Conservation (phyloP, 2,888 invertebrate genomes). For the Spilarctia lutea region DNA sequence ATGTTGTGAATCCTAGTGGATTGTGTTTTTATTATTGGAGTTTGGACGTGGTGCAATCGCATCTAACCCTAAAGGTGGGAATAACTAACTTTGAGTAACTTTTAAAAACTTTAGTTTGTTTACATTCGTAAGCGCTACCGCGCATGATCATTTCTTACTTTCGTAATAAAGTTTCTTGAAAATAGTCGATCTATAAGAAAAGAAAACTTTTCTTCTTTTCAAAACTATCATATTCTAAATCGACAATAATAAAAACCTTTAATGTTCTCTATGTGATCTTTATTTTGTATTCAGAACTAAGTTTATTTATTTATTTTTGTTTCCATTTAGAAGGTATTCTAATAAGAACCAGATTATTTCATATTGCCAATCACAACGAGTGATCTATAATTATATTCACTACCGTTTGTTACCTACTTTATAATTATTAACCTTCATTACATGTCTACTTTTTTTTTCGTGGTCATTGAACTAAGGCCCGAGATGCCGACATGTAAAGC, state of each 20-base stretch:
- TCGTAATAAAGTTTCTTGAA: conserved; percentile 38
- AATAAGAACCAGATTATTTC: neutral
- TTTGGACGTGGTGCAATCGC: conserved; percentile 65
- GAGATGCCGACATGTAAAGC: conserved; percentile 63
- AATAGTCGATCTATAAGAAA: conserved; percentile 17
- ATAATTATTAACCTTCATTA: conserved; percentile 22
- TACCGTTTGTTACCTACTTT: conserved; percentile 13
- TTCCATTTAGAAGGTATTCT: neutral
- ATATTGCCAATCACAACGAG: neutral
- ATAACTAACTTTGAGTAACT: conserved; percentile 62
- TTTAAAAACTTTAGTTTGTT: conserved; percentile 77
- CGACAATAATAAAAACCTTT: neutral
- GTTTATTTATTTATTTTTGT: neutral
- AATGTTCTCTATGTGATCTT: neutral
- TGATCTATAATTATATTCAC: conserved; percentile 1
- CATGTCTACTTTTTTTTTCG: conserved; percentile 52
- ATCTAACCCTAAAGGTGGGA: conserved; percentile 71
- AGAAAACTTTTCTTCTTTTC: conserved; percentile 33
- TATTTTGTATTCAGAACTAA: neutral
- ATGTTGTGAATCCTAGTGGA: conserved; percentile 83
- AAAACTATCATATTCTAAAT: neutral
- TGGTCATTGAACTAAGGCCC: conserved; percentile 69
- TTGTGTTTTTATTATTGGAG: conserved; percentile 70
- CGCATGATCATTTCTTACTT: conserved; percentile 74
- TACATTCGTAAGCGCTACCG: conserved; percentile 71